Base-by-base conservation (phyloP, 2,797 vertebrate genomes). In the Fistularia tabacaria region DNA sequence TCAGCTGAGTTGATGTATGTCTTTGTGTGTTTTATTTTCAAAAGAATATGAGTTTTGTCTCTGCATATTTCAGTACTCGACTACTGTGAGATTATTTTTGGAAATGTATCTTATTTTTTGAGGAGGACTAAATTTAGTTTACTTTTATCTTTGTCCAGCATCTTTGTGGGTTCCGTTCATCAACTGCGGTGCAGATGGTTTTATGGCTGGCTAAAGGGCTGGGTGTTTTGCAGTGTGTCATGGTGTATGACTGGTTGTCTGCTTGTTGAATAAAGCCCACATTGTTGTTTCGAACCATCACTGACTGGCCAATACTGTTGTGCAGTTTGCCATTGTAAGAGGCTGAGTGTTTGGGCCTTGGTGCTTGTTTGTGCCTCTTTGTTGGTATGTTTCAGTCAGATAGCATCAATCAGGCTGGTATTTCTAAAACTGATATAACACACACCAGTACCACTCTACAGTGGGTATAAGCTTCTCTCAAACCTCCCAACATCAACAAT, bases 231-330 rank as follows among this genome's bases (percentile, higher is more conserved):
- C 75, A 66, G 54, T 74, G 59, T 57, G 53, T 64, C 73, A 69
- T 49, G 44, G 49, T 57, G 64, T 41, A 38, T 66, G 59, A 62
- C 66, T 46, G 57, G 54, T 10, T 50, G 64, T 78, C 64, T 71
- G 64, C 9, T 59, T 58, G 48, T 49, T 59, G 59, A 68, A 84
- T 74, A 83, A 83, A 58, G 66, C 36, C 39, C 38, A 49, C 71
- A 71, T 85, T 84, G 77, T 85, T 73, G 69, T 54, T 57, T 54
- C 64, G 67, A 55, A 25, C 25, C 25, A 25, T 25, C 25, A 25
- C 63, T 46, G 41, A 56, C 25, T 55, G 41, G 71, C 50, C 52
- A 15, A 54, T 66, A 77, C 43, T 42, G 55, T 58, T 0, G 47
- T 50, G 62, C 66, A 79, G 69, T 79, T 72, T 54, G 46, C 44